These are phyloP conservation scores for Pterocles gutturalis DNA, from an alignment of 2,113 vertebrate genomes.

Conservation along the genomic window DNA sequence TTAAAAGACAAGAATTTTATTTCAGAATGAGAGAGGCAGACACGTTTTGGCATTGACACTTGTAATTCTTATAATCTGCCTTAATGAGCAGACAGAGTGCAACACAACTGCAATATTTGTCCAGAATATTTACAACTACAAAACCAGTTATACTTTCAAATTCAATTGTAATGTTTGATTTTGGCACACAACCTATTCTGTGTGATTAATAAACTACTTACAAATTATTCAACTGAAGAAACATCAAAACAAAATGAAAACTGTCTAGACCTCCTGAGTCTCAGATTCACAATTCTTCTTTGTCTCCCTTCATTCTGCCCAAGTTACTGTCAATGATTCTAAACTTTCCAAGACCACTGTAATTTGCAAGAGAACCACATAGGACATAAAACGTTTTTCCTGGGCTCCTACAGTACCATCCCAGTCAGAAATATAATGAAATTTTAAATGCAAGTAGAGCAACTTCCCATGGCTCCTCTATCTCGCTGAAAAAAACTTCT, in stretches of 20 bases:
- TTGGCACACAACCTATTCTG: neutral
- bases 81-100: neutral
- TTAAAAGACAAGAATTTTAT: neutral
- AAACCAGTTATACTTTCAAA: neutral
- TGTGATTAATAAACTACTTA: slow-evolving; percentile 16
- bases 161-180: neutral
- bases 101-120: neutral
- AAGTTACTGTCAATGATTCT: neutral
- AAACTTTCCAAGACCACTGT: neutral
- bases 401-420: neutral
- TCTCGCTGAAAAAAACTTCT: neutral
- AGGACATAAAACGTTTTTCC: neutral
- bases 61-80: slow-evolving; percentile 4
- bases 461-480: neutral
- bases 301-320: neutral
- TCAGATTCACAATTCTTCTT: neutral
- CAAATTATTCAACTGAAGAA: slow-evolving; percentile 12
- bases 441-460: neutral
- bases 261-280: neutral
- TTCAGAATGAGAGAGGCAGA: neutral
- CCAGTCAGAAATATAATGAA: neutral
- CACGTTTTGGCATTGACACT: neutral
- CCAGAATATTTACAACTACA: neutral
- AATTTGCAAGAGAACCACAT: neutral
- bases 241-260: neutral